phyloP scores from a whole-genome alignment of 1,140 invertebrate genomes.

The Rhagoletis zephyria region DNA sequence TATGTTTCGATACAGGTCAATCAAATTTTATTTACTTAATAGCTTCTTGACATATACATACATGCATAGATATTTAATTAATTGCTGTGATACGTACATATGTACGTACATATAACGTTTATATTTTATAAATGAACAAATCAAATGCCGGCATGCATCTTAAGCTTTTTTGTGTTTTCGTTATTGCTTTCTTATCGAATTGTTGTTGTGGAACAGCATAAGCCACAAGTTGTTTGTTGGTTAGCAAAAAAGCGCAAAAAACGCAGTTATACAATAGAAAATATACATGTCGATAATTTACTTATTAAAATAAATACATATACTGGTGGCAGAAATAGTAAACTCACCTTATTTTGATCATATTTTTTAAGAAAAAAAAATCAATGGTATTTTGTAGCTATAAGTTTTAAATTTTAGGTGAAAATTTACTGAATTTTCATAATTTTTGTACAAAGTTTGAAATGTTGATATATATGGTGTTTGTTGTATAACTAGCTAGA shows the following conservation, averaged over 20 bases:
- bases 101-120: neutral
- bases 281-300: neutral
- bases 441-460: no score
- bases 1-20: neutral
- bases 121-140: neutral
- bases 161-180: neutral
- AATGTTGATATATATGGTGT: no score
- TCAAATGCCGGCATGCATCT: neutral
- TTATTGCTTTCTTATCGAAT: neutral
- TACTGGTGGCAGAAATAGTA: no score
- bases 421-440: no score
- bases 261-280: neutral
- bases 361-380: conserved; percentile 7
- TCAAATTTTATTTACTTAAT: neutral
- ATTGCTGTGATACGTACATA: no score
- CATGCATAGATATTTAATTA: conserved; percentile 8
- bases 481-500: no score
- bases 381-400: neutral
- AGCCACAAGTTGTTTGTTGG: neutral
- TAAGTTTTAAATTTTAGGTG: neutral
- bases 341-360: neutral
- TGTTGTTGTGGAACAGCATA: neutral
- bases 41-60: conserved; percentile 17
- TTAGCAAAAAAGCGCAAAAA: neutral
- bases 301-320: neutral